These are phyloP conservation scores for Lycopodina hypogea DNA, from an alignment of 37 sponge, comb jelly and placozoan genomes.

Conservation along the genomic window DNA sequence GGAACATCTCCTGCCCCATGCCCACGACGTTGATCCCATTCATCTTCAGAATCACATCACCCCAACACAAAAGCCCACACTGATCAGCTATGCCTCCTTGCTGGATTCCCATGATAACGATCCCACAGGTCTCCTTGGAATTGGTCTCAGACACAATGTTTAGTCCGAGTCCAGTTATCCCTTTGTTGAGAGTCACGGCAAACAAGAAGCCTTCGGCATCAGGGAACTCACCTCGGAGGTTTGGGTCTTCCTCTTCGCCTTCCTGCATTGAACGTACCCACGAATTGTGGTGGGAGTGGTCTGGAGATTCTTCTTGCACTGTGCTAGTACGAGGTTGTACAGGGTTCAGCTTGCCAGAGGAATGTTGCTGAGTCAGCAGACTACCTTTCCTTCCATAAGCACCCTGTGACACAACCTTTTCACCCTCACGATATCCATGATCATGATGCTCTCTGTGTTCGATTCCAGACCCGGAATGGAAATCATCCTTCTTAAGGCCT, in stretches of 20 bases:
- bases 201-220: conserved; percentile 64
- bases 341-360: not conserved
- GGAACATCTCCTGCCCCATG: conserved; percentile 49
- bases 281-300: conserved; percentile 60
- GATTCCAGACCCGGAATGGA: not conserved
- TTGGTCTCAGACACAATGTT: conserved; percentile 54
- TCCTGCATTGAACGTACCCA: conserved; percentile 64
- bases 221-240: conserved; percentile 51
- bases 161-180: conserved; percentile 50
- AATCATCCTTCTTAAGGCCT: not conserved
- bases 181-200: conserved; percentile 58
- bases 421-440: not conserved
- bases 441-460: not conserved
- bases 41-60: conserved; percentile 80
- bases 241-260: conserved; percentile 37
- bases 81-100: conserved; percentile 72
- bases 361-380: not conserved
- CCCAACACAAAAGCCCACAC: conserved; percentile 53
- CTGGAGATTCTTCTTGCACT: conserved; percentile 19
- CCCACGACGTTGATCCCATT: conserved; percentile 64
- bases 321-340: not conserved
- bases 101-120: conserved; percentile 67
- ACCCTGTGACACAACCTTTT: not conserved
- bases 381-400: not conserved
- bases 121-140: conserved; percentile 33